phyloP scores from a whole-genome alignment of 2,797 vertebrate genomes.

The Mallotus villosus region DNA sequence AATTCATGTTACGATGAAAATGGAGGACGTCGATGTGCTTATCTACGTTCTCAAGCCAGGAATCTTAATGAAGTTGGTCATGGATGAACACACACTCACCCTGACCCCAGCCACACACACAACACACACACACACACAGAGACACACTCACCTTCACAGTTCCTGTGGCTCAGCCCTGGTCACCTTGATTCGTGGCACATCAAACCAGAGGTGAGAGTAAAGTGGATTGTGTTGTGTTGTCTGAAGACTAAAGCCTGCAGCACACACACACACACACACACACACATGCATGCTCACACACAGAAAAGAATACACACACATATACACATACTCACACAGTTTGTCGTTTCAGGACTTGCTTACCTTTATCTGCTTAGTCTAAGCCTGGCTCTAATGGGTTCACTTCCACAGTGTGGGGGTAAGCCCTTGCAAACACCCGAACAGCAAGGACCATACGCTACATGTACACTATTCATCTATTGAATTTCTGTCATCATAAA shows the following conservation, averaged over 20 bases:
- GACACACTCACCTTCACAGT: background rate
- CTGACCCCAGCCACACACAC: background rate
- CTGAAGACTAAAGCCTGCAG: background rate
- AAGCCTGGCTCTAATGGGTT: slow-evolving; percentile 2
- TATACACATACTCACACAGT: background rate
- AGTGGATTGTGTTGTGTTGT: background rate
- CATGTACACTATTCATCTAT: background rate
- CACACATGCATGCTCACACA: background rate
- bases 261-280: background rate
- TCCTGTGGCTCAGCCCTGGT: background rate
- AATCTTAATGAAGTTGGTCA: too few relatives aligned
- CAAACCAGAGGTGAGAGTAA: background rate
- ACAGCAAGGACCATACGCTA: background rate
- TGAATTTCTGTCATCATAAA: background rate
- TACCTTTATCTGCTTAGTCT: slow-evolving; percentile 13
- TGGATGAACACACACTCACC: background rate
- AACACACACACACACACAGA: slow-evolving; percentile 3
- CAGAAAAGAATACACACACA: background rate
- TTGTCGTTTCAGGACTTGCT: background rate
- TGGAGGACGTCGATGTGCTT: too few relatives aligned
- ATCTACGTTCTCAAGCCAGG: too few relatives aligned
- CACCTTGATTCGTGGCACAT: slow-evolving; percentile 3
- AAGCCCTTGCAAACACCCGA: background rate
- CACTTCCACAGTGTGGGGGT: background rate
- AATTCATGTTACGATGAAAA: too few relatives aligned